Base-by-base conservation (phyloP, 1,140 invertebrate genomes). In the Heliconius nattereri region DNA sequence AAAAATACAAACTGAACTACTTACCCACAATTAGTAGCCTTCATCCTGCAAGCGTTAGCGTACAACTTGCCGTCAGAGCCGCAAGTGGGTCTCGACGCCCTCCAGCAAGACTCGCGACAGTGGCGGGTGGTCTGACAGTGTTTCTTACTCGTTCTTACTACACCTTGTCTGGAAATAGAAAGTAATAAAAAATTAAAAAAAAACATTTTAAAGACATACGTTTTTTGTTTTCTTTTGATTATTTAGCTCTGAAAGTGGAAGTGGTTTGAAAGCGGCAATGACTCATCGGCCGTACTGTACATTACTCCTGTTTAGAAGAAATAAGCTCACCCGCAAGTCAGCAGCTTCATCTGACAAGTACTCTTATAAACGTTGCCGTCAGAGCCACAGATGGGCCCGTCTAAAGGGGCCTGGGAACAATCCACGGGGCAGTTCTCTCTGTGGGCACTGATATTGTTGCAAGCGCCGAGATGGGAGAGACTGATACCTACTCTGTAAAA, bases 331-430 rank as follows among this genome's bases (percentile, higher is more conserved):
- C 98, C 97, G 93, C 98, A 98, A 70, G 98, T 98, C 7, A 97
- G 95, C 73, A 97, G 95, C 88, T 98, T 98, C 97, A 99, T 98
- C 85, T 98, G 97, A 90, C 98, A 99, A 8, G 98, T 98, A 78
- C 97, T 99, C 86, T 97, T 97, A 95, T 99, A 99, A 0, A 98
- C 98, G 86, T 98, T 98, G 40, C 98, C 98, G 90, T 99, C 97
- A 76, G 97, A 98, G 13, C 97, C 98, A 89, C 98, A 99, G 83
- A 99, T 97, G 0, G 98, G 98, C 23, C 98, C 98, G 87, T 98
- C 98, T 71, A 97, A 95, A 0, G 97, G 97, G 0, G 97, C 97
- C 84, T 96, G 96, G 23, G 97, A 97, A 88, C 98, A 98, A 80
- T 97, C 96, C 1, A 98, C 96, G 1, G 98, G 98, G 86, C 98